Conservation (phyloP, 2,888 invertebrate genomes). For the Clepsis dumicolana region DNA sequence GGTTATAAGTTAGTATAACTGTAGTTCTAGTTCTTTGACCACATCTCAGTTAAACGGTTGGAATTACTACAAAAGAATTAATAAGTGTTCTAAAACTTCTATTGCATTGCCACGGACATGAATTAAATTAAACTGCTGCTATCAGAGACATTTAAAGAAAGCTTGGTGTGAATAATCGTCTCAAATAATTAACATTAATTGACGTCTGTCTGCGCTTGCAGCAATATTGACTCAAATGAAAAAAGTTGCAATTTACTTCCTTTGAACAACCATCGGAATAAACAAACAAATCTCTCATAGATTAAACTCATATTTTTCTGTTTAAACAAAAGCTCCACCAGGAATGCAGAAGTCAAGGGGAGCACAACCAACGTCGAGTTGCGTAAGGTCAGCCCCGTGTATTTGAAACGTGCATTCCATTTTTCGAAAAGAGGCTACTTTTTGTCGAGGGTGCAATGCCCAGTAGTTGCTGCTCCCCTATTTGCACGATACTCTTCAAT, state of each 20-base stretch:
- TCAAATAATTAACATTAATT: not conserved
- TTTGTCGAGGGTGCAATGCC: constrained; percentile 64
- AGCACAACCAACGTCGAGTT: constrained; percentile 53
- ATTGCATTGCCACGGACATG: constrained; percentile 21
- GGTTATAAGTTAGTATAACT: constrained; percentile 60
- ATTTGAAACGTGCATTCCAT: constrained; percentile 60
- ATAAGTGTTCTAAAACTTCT: constrained; percentile 18
- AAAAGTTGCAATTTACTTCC: constrained; percentile 7
- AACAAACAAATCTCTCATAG: no score
- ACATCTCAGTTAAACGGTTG: constrained; percentile 61
- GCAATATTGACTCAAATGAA: not conserved
- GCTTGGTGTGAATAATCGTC: not conserved
- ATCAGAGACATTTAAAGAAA: not conserved
- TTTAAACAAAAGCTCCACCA: constrained; percentile 20
- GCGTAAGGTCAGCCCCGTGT: constrained; percentile 65
- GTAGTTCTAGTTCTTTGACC: constrained; percentile 65
- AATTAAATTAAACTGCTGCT: not conserved
- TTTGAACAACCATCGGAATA: no score
- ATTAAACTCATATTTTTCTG: not conserved
- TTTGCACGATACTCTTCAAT: constrained; percentile 80
- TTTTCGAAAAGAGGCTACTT: constrained; percentile 70
- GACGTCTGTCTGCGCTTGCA: not conserved
- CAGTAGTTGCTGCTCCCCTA: constrained; percentile 61
- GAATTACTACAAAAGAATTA: constrained; percentile 24
- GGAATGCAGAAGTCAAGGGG: constrained; percentile 47